A percentile compares a stretch with the other conserved stretches of the same genome.
Conservation (phyloP, 2,797 vertebrate species). For the Malacoctenus gilli region DNA sequence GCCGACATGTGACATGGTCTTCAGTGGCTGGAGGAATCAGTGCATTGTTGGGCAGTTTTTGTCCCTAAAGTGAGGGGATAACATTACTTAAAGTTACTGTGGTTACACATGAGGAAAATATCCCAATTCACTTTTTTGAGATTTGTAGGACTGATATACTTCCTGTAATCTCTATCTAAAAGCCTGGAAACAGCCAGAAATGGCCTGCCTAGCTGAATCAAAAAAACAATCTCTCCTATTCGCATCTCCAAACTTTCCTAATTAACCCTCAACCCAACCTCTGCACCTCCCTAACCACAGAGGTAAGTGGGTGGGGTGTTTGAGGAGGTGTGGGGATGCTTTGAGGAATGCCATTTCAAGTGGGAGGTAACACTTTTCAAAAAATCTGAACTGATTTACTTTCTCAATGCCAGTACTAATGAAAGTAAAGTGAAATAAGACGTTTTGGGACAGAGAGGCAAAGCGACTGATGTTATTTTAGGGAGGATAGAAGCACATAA, state of each 20-base stretch:
- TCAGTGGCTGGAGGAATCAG: constrained; percentile 31
- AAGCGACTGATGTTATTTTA: too few relatives aligned
- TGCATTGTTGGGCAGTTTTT: background rate
- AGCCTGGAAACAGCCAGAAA: background rate
- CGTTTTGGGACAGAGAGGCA: too few relatives aligned
- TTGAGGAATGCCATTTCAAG: background rate
- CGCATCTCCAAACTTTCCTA: background rate
- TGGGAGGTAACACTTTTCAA: background rate
- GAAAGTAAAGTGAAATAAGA: too few relatives aligned
- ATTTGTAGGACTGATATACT: background rate
- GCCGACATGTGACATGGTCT: constrained; percentile 29
- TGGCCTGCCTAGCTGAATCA: too few relatives aligned
- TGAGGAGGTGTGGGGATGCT: too few relatives aligned
- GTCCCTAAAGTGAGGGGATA: constrained; percentile 6
- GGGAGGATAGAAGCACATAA: too few relatives aligned
- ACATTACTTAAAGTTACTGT: background rate
- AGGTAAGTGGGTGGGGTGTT: background rate
- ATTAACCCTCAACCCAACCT: background rate
- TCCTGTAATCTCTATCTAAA: background rate
- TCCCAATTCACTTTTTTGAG: background rate
- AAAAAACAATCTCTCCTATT: background rate
- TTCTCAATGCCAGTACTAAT: too few relatives aligned
- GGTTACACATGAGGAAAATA: background rate
- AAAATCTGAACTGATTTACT: background rate
- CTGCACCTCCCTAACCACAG: background rate